Evolutionary conservation across 2,797 vertebrate species (phyloP), one percentile per base, ranked within the genome.

Genomic region (Uromys caudimaculatus): DNA sequence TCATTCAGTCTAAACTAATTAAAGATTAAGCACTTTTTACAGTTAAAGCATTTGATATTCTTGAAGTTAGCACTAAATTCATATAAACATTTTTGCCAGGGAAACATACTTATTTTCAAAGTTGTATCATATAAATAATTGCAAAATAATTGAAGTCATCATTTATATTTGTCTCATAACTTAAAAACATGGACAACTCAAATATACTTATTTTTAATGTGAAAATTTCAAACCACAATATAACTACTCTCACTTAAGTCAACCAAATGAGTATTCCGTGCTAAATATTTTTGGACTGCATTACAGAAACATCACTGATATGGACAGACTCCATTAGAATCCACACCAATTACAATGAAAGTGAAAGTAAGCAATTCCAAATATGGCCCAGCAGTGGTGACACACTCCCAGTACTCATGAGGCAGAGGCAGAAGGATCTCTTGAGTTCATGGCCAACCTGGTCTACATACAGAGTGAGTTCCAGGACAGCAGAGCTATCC

Each of bases 21-120:
- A 71, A 96, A 89, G 96, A 94, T 84, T 87, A 91, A 90, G 93
- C 19, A 92, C 56, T 89, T 29, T 96, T 64, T 90, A 90, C n/a
- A 96, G 60, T 94, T 93, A 92, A 94, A 93, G 56, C 83, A 97
- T 92, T 85, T 94, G 67, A 96, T 77, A 96, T 77, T 85, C 64
- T 89, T 92, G 38, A 97, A 95, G 47, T 94, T 83, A 97, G 60
- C 24, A 92, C 82, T 96, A 93, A 93, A 78, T 94, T 96, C 90
- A 94, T 90, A 92, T 90, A 95, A 93, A 96, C 79, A 97, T 69
- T 41, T 21, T 84, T 94, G 76, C 41, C 67, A 84, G 73, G 52
- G 32, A 97, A 93, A 92, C 71, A 91, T 12, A 91, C 21, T 84
- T 93, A 92, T 94, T 92, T 97, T 92, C 92, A 96, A 97, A 97